Evolutionary conservation across 2,113 vertebrate species (phyloP), one percentile per base, ranked within the genome.

Genomic region (Bubalus kerabau): DNA sequence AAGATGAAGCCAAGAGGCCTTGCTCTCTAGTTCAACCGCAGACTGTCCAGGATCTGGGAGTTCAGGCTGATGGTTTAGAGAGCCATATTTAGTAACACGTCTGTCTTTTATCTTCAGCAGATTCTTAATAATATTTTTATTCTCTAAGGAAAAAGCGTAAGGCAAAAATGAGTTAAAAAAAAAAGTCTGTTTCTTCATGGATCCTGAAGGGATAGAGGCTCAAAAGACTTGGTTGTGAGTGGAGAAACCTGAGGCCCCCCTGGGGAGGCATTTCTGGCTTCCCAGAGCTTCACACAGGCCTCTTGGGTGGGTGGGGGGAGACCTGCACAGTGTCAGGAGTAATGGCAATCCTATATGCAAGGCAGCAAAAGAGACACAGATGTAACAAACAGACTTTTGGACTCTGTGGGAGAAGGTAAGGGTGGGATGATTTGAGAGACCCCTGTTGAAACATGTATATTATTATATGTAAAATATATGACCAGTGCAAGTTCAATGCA

Each of bases 71-170:
- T 50, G 56, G 64, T 50, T 86, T 24, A 87, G 62, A 93, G 30
- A 91, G 4, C 40, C 28, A n/a, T 52, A 59, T 67, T 92, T 95
- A 81, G 24, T 90, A 83, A 62, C 52, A 46, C 30, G 52, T 80
- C 40, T 40, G 88, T 86, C 50, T 92, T 82, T 89, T 86, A 84
- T 52, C 64, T 93, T 57, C 60, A 93, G 52, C 26, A 83, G 11
- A 71, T 78, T 21, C 50, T 93, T 85, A 85, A n/a, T 92, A 78
- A 80, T 54, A 87, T 71, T 90, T 57, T 32, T 43, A 85, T 50
- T 96, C 89, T 90, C 21, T 50, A 95, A 91, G 86, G 86, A 43
- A 95, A 97, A 96, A 43, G 24, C 7, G 17, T 26, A 92, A 83
- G 60, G 43, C 48, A 91, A 67, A 81, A 43, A 26, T 24, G 24